phyloP scores from a whole-genome alignment of 1,140 invertebrate genomes.

The Drosophila willistoni region DNA sequence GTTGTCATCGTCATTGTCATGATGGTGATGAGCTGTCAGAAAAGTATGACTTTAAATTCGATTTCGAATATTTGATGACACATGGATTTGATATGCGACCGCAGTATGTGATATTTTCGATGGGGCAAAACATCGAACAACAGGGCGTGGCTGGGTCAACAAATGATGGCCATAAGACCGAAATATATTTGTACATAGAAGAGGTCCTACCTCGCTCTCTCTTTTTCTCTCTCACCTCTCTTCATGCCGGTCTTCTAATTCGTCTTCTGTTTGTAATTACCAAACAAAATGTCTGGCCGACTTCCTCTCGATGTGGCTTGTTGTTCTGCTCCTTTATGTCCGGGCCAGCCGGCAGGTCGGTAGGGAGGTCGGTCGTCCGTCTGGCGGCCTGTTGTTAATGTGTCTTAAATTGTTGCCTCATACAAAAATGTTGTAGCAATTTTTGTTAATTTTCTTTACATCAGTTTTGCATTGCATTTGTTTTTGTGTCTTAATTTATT shows the following conservation, averaged over 20 bases:
- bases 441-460: slow-evolving; percentile 18
- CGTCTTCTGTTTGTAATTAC: slow-evolving; percentile 26
- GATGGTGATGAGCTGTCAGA: no score
- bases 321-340: neutral
- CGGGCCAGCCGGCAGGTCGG: no score
- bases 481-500: slow-evolving; percentile 1
- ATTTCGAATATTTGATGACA: neutral
- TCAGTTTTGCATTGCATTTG: slow-evolving; percentile 23
- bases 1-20: no score
- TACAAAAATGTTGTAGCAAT: slow-evolving; percentile 18
- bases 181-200: neutral
- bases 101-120: neutral
- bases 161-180: neutral
- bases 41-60: neutral
- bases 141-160: neutral
- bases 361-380: neutral
- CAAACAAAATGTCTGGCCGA: slow-evolving; percentile 28
- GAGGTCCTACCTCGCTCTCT: neutral
- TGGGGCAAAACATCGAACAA: neutral
- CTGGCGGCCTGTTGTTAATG: slow-evolving; percentile 23
- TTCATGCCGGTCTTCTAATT: no score
- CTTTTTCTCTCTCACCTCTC: neutral
- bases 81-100: neutral
- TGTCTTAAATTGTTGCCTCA: slow-evolving; percentile 31
- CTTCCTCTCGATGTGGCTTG: neutral